phyloP scores from a whole-genome alignment of 2,113 vertebrate genomes.

The Ardeotis arabs region DNA sequence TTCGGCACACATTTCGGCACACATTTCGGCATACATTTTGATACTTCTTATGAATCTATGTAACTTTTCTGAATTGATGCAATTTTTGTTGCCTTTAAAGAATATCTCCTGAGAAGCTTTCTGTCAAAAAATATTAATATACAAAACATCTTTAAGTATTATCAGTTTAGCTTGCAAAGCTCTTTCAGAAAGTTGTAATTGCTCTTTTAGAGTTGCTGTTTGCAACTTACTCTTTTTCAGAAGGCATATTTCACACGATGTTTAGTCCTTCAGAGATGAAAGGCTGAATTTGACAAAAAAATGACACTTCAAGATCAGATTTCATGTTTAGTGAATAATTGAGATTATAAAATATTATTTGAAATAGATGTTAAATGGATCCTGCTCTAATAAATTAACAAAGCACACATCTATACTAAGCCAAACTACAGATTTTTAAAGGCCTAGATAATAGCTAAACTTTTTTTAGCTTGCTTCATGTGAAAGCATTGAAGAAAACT shows the following conservation, averaged over 20 bases:
- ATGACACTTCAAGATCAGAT: neutral
- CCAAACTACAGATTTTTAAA: neutral
- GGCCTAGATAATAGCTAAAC: neutral
- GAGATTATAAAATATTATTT: neutral
- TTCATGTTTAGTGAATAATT: neutral
- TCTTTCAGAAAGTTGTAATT: neutral
- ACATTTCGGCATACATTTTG: neutral
- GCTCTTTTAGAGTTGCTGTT: neutral
- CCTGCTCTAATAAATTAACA: neutral
- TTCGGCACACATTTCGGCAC: no score
- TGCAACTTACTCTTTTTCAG: neutral
- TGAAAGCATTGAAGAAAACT: neutral
- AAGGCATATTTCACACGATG: neutral
- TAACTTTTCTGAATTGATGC: neutral
- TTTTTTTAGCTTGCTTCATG: neutral
- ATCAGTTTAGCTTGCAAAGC: neutral
- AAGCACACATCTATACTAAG: neutral
- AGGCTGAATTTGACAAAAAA: neutral
- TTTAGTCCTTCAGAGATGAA: neutral
- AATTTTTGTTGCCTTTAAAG: neutral
- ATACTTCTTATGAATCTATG: neutral
- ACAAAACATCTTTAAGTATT: neutral
- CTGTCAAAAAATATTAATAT: neutral
- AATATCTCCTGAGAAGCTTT: neutral
- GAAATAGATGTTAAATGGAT: neutral